Percentiles rank a stretch among this genome's conserved stretches.
These are phyloP conservation scores for Palythoa caribaeorum DNA, from an alignment of 92 coral and sea anemone genomes.

Conservation along the genomic window DNA sequence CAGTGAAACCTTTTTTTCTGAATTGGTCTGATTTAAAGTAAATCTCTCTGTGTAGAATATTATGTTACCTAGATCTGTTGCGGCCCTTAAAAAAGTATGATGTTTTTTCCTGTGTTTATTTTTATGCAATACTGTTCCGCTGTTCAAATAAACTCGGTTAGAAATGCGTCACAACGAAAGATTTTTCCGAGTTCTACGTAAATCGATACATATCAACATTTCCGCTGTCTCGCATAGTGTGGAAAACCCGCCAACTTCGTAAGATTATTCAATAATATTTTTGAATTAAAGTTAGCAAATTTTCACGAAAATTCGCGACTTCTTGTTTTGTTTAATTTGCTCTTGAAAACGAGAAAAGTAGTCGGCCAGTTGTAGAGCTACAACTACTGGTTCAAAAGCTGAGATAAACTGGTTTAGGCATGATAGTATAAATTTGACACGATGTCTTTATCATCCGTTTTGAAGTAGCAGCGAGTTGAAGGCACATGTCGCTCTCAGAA, in stretches of 20 bases:
- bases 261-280: background rate
- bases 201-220: background rate
- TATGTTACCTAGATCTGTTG: background rate
- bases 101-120: slow-evolving; percentile 23
- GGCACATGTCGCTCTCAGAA: background rate
- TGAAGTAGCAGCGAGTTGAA: background rate
- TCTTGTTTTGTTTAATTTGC: too few relatives aligned
- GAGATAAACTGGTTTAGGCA: too few relatives aligned
- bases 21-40: background rate
- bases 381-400: too few relatives aligned
- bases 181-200: slow-evolving; percentile 1
- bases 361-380: too few relatives aligned
- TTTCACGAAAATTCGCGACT: background rate
- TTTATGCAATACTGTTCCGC: slow-evolving; percentile 15
- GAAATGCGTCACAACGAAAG: slow-evolving; percentile 24
- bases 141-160: background rate
- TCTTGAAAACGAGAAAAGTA: too few relatives aligned
- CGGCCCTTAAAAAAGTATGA: background rate
- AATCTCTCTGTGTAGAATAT: background rate
- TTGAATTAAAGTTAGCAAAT: background rate
- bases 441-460: too few relatives aligned
- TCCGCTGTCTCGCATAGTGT: background rate
- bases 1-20: background rate
- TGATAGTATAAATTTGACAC: too few relatives aligned
- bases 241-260: background rate